Conservation (phyloP, 1,140 invertebrate species). For the Leptinotarsa lineolata region DNA sequence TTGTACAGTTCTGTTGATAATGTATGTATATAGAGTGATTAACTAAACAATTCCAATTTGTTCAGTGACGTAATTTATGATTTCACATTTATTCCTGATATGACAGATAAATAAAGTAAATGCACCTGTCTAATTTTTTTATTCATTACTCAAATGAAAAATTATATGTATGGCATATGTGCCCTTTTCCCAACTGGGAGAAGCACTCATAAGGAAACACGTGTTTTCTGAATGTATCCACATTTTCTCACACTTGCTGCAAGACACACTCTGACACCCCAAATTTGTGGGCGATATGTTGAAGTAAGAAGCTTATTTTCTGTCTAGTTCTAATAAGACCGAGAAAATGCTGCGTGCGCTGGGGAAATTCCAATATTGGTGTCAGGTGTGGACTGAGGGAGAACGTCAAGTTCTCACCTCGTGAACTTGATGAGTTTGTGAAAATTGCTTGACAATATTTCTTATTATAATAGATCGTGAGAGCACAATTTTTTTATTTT, state of each 20-base stretch:
- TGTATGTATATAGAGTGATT: neutral
- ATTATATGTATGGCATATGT: neutral
- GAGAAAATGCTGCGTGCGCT: neutral
- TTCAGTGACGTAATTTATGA: neutral
- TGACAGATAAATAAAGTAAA: neutral
- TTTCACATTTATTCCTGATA: neutral
- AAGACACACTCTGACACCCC: neutral
- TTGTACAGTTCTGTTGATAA: neutral
- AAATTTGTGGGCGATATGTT: neutral
- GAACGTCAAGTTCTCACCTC: neutral
- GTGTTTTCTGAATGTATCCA: neutral
- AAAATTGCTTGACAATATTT: no score
- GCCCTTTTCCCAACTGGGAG: neutral
- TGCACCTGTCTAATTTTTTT: neutral
- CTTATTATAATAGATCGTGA: no score
- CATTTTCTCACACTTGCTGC: neutral
- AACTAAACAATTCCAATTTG: neutral
- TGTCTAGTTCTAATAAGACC: neutral
- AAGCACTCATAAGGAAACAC: neutral
- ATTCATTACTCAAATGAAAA: neutral
- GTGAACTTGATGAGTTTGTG: no score
- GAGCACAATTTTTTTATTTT: no score
- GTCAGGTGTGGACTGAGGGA: neutral
- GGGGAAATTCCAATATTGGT: neutral
- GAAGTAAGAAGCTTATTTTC: neutral